Percentiles rank a stretch among this genome's conserved stretches.
phyloP scores from a whole-genome alignment of 2,797 vertebrate genomes.

The Labeo calbasu region DNA sequence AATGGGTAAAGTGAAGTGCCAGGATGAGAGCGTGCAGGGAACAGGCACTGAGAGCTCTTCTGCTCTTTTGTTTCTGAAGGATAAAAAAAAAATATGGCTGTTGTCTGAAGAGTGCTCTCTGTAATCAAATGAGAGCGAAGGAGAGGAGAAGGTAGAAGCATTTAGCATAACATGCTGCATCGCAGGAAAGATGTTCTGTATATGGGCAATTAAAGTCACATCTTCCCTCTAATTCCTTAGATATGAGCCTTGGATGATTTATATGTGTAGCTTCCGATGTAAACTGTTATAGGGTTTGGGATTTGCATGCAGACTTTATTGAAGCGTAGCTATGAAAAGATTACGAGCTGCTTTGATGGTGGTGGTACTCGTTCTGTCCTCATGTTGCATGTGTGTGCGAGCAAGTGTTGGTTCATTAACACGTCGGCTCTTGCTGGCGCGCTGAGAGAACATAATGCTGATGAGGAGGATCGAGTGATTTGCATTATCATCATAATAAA shows the following conservation, averaged over 20 bases:
- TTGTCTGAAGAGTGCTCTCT: conserved; percentile 50
- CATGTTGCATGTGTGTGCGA: conserved; percentile 20
- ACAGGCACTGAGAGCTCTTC: conserved; percentile 41
- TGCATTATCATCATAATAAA: conserved; percentile 47
- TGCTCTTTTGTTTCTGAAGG: conserved; percentile 27
- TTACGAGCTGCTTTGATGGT: conserved; percentile 40
- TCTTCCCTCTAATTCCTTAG: conserved; percentile 4
- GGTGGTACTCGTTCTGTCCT: conserved; percentile 42
- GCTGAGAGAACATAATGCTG: conserved; percentile 44
- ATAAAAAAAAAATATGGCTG: conserved; percentile 47
- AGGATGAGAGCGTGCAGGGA: conserved; percentile 48
- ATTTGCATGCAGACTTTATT: conserved; percentile 42
- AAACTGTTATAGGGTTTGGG: conserved; percentile 3
- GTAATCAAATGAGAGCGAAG: conserved; percentile 41
- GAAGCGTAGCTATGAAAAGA: conserved; percentile 32
- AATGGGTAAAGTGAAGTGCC: conserved; percentile 51
- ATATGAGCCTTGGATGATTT: conserved; percentile 17
- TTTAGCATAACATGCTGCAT: conserved; percentile 20
- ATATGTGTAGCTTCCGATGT: conserved; percentile 22
- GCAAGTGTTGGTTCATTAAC: conserved; percentile 47
- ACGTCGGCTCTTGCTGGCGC: conserved; percentile 18
- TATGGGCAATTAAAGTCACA: conserved; percentile 15
- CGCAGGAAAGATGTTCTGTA: conserved; percentile 19
- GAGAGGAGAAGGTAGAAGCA: conserved; percentile 26
- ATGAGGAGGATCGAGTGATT: conserved; percentile 50